phyloP scores from a whole-genome alignment of 37 sponge, comb jelly and placozoan species.

The Hormiphora californensis region DNA sequence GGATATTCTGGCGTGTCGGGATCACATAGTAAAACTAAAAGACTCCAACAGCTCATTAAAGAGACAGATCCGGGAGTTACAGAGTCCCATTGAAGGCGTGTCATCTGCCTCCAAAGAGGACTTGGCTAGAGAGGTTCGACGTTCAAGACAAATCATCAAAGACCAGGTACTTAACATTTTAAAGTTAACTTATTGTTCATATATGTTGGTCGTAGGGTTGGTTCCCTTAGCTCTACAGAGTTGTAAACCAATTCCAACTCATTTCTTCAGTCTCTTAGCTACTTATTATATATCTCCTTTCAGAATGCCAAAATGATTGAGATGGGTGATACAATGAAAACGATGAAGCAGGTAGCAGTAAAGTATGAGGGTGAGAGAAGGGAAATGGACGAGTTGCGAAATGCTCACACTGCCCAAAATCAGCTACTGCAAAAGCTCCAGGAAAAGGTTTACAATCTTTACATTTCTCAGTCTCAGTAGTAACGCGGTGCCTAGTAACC shows the following conservation, averaged over 20 bases:
- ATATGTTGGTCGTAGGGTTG: too few relatives aligned
- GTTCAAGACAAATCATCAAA: not conserved
- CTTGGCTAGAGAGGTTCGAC: slow-evolving; percentile 4
- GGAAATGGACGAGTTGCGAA: not conserved
- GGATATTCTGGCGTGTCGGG: slow-evolving; percentile 34
- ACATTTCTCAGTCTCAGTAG: not conserved
- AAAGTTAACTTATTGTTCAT: too few relatives aligned
- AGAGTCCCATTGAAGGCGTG: not conserved
- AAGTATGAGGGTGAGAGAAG: not conserved
- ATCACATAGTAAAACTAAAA: slow-evolving; percentile 4
- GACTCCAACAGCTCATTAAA: not conserved
- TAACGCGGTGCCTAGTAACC: not conserved
- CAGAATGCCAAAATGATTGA: too few relatives aligned
- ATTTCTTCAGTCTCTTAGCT: too few relatives aligned
- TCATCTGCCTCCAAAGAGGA: not conserved
- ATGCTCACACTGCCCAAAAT: slow-evolving; percentile 26
- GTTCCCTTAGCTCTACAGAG: too few relatives aligned
- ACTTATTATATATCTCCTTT: too few relatives aligned
- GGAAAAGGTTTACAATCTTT: not conserved
- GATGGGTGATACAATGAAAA: too few relatives aligned
- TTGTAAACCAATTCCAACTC: too few relatives aligned
- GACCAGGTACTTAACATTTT: too few relatives aligned
- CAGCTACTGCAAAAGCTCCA: slow-evolving; percentile 16
- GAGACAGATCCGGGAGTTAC: not conserved
- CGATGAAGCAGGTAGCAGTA: too few relatives aligned